phyloP scores from a whole-genome alignment of 2,888 invertebrate genomes.

The Eulithis prunata region DNA sequence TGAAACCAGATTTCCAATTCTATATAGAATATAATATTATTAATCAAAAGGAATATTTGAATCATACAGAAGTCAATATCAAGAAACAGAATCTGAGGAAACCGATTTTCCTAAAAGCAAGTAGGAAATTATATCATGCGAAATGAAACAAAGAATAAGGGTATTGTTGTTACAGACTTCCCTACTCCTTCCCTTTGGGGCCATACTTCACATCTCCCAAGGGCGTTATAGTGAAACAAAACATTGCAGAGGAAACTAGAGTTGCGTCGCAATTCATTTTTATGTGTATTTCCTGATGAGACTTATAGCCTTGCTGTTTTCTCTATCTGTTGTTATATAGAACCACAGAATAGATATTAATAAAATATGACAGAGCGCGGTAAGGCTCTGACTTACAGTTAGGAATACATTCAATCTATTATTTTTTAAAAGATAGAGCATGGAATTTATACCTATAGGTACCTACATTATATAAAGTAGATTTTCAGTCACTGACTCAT shows the following conservation, averaged over 20 bases:
- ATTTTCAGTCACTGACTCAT: no score
- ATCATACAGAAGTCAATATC: no score
- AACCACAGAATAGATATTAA: no score
- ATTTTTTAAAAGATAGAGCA: no score
- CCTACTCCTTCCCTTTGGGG: constrained; percentile 17
- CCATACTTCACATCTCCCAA: constrained; percentile 25
- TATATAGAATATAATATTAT: no score
- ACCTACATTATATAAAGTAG: no score
- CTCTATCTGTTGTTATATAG: constrained; percentile 1
- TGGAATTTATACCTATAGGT: no score
- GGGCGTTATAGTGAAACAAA: constrained; percentile 30
- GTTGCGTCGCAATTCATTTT: constrained; percentile 29
- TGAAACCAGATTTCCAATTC: no score
- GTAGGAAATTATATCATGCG: constrained; percentile 14
- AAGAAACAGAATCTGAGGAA: background rate
- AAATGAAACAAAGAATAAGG: constrained; percentile 21
- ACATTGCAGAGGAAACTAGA: constrained; percentile 20
- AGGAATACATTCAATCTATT: no score
- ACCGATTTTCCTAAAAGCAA: constrained; percentile 15
- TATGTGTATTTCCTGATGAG: constrained; percentile 36
- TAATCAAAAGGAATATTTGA: no score
- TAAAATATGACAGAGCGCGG: no score
- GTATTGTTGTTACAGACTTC: constrained; percentile 16
- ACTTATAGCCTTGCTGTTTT: constrained; percentile 27
- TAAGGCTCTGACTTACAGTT: no score